Evolutionary conservation across 2,888 invertebrate genomes (phyloP).

Genomic region (Rhingia rostrata): DNA sequence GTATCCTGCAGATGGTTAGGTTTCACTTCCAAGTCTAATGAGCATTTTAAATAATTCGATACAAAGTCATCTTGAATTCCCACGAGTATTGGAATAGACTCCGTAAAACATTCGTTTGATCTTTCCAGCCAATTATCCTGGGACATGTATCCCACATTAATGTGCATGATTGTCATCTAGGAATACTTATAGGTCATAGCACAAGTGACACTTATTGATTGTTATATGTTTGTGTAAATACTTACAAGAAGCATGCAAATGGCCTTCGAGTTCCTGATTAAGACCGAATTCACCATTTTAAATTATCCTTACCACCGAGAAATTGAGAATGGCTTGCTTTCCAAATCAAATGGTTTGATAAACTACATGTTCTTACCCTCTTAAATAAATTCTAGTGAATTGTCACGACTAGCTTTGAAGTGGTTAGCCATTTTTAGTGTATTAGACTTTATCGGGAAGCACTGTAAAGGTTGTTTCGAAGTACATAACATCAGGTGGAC

Average conservation of each 20-base stretch:
- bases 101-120: not conserved
- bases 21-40: not conserved
- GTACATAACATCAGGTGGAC: not conserved
- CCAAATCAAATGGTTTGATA: not conserved
- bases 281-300: not conserved
- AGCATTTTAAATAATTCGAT: not conserved
- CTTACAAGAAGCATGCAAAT: no score
- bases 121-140: not conserved
- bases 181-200: no score
- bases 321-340: no score
- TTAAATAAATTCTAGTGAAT: slow-evolving; percentile 7
- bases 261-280: no score
- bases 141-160: not conserved
- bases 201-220: no score
- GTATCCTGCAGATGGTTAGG: not conserved
- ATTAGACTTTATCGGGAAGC: slow-evolving; percentile 5
- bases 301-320: not conserved
- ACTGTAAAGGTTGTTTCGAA: not conserved
- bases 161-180: not conserved
- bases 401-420: no score
- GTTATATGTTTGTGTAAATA: no score
- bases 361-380: not conserved
- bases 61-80: not conserved
- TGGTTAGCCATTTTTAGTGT: no score
- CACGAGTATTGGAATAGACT: not conserved